Evolutionary conservation across 2,888 invertebrate genomes (phyloP), one percentile per base, ranked within the genome.

Genomic region (Trichacis sp.): DNA sequence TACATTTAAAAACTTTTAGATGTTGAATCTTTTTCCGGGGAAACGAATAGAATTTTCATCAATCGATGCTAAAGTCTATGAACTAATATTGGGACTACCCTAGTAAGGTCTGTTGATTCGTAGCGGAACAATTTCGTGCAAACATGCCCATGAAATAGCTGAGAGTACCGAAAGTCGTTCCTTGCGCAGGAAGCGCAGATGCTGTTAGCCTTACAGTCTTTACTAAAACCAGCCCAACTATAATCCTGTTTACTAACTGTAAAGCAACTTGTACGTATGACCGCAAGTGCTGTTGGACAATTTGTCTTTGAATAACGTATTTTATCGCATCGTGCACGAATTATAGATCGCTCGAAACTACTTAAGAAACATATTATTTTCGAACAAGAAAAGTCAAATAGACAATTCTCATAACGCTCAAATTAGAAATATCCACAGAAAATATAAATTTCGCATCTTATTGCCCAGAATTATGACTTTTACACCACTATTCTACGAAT

Each of bases 191-290:
- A 56, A 55, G 58, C 64, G 64, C 68, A 68, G 68, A 57, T 68
- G 68, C 64, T 55, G 38, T 43, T 33, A 42, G 68, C 56, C 18
- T 46, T 18, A 54, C 36, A 61, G 64, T 50, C 64, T 68, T 64
- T 54, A 38, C 58, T 48, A 33, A 47, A 55, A 56, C 55, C 58
- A 36, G 54, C 69, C 73, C 71, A 79, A 80, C 80, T 80, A 77
- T 81, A 81, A 81, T 81, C 80, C 77, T 80, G 79, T 81, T 81
- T 81, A 79, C 81, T 73, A 79, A 80, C 80, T 77, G 78, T 75
- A 75, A 66, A 68, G 70, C 73, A 79, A 80, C 76, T 81, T 77
- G 62, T 73, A 73, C 53, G 76, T 77, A 76, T 78, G 48, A 77
- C 76, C 79, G 69, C 79, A 75, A 75, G 73, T 75, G 69, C 74